Percentiles rank a stretch among this genome's conserved stretches.
phyloP scores from a whole-genome alignment of 2,888 invertebrate genomes.

The Physocephala rufipes region DNA sequence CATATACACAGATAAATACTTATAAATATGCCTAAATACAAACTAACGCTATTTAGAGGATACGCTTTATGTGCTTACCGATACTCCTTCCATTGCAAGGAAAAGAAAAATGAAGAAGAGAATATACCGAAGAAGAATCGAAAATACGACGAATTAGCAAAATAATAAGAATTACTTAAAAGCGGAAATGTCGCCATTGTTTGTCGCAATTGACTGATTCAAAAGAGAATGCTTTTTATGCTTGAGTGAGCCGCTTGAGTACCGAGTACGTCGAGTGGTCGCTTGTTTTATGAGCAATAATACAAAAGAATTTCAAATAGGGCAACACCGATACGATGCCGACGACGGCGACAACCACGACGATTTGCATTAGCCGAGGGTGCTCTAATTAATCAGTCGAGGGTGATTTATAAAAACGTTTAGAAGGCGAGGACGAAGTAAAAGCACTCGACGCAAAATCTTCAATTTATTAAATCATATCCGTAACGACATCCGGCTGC shows the following conservation, averaged over 20 bases:
- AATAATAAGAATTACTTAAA: slow-evolving; percentile 28
- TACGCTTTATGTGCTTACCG: neutral
- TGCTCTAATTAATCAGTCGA: slow-evolving; percentile 30
- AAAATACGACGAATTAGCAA: slow-evolving; percentile 22
- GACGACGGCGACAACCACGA: too few relatives aligned
- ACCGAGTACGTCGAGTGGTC: neutral
- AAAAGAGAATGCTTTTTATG: slow-evolving; percentile 4
- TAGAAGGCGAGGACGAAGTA: neutral
- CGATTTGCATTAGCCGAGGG: slow-evolving; percentile 9
- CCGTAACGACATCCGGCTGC: slow-evolving; percentile 31
- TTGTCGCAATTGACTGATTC: slow-evolving; percentile 31
- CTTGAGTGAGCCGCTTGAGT: slow-evolving; percentile 18
- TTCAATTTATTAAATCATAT: slow-evolving; percentile 40
- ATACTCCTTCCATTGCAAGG: neutral
- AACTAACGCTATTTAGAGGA: too few relatives aligned
- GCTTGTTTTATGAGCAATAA: neutral
- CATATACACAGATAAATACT: too few relatives aligned
- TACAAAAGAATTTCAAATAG: neutral
- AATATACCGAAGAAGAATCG: too few relatives aligned
- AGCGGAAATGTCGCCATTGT: slow-evolving; percentile 37
- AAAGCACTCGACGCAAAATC: slow-evolving; percentile 36
- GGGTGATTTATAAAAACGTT: neutral
- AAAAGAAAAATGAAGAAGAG: neutral
- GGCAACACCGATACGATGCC: too few relatives aligned
- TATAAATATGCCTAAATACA: too few relatives aligned